Conservation (phyloP, 2,888 invertebrate genomes). For the Drosophila testacea region DNA sequence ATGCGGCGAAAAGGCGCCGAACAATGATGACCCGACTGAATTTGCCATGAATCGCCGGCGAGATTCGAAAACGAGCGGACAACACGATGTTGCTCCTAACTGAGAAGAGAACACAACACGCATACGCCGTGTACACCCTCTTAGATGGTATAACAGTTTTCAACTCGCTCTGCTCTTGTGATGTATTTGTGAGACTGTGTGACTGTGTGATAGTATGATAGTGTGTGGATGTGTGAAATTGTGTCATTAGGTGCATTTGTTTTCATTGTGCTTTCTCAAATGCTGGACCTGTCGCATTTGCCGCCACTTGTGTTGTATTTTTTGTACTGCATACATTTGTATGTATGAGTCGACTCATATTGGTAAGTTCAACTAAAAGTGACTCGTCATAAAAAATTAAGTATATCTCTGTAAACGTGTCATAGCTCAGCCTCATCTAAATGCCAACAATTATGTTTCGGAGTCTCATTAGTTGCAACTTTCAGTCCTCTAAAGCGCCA, state of each 20-base stretch:
- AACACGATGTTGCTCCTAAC: constrained; percentile 24
- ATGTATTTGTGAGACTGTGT: constrained; percentile 6
- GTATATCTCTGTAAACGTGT: constrained; percentile 39
- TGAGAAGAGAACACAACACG: constrained; percentile 22
- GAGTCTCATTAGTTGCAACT: constrained; percentile 77
- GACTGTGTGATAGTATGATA: neutral
- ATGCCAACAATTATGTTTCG: constrained; percentile 78
- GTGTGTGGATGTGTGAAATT: constrained; percentile 60
- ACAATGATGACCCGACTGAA: constrained; percentile 7
- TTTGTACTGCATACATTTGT: constrained; percentile 1
- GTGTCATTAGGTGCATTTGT: constrained; percentile 81
- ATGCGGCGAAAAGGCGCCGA: constrained; percentile 45
- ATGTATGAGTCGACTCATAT: constrained; percentile 1
- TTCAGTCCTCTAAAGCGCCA: constrained; percentile 62
- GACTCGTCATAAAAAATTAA: constrained; percentile 18
- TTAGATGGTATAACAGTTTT: constrained; percentile 53
- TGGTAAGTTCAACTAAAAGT: constrained; percentile 5
- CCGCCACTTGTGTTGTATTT: constrained; percentile 42
- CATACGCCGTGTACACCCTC: constrained; percentile 42
- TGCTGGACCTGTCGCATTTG: constrained; percentile 51
- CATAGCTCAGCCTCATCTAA: constrained; percentile 54
- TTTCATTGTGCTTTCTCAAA: constrained; percentile 68
- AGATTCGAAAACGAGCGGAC: constrained; percentile 33
- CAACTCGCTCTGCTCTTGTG: constrained; percentile 7
- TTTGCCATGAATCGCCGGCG: constrained; percentile 32